Conservation (phyloP, 2,888 invertebrate genomes). For the Archips xylosteana region DNA sequence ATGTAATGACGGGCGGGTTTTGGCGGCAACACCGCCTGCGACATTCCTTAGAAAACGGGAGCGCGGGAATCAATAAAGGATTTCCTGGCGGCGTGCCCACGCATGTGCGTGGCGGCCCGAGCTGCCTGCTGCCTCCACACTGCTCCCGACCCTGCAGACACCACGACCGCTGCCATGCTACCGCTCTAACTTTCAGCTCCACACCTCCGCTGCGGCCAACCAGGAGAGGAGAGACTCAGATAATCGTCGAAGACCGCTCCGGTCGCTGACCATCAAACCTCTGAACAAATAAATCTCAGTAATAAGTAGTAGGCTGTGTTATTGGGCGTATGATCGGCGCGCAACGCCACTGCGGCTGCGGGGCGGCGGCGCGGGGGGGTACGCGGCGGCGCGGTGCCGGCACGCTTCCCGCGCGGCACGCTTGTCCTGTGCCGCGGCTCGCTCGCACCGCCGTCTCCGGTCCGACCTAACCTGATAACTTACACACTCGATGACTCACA, state of each 20-base stretch:
- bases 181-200: constrained; percentile 14
- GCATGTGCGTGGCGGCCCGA: constrained; percentile 79
- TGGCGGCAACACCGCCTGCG: constrained; percentile 79
- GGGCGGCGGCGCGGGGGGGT: constrained; percentile 57
- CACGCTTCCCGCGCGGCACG: constrained; percentile 57
- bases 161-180: constrained; percentile 42
- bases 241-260: constrained; percentile 49
- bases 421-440: constrained; percentile 67
- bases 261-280: constrained; percentile 69
- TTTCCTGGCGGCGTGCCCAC: constrained; percentile 84
- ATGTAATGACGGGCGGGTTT: constrained; percentile 74
- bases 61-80: constrained; percentile 86
- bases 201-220: constrained; percentile 19
- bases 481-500: constrained; percentile 64
- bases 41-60: constrained; percentile 82
- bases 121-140: constrained; percentile 38
- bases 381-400: constrained; percentile 54
- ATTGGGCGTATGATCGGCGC: constrained; percentile 84
- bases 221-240: constrained; percentile 5
- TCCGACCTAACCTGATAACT: constrained; percentile 57
- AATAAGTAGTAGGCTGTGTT: constrained; percentile 80
- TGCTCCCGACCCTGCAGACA: constrained; percentile 44
- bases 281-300: constrained; percentile 80
- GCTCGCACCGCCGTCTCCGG: constrained; percentile 58
- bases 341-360: constrained; percentile 82